Base-by-base conservation (phyloP, 2,797 vertebrate genomes). In the Glossophaga mutica region DNA sequence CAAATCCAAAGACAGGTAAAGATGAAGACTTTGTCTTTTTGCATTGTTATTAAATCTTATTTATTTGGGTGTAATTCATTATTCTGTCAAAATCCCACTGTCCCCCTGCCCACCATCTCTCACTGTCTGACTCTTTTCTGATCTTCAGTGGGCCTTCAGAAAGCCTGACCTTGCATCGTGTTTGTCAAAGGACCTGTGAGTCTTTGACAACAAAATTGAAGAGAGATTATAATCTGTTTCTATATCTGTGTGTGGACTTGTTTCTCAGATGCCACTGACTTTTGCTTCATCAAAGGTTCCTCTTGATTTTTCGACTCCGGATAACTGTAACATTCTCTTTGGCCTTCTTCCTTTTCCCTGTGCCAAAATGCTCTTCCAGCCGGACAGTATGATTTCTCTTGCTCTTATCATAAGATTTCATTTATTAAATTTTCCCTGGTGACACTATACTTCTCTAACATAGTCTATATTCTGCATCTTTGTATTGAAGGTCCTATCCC, bases 1-100 rank as follows among this genome's bases (percentile, higher is more conserved):
- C 94, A 96, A 96, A 96, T 87, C 95, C 90, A 71, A 79, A 70
- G 90, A 97, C 88, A 98, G 87, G 97, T 95, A 95, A 97, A 96
- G 96, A 97, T 91, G 90, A 97, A 87, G 65, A 89, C 96, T 96
- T 94, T 92, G 90, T 87, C 92, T 97, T 95, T 88, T 91, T 83
- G 19, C 50, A 42, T 26, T 81, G 39, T 91, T 94, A 95, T 90
- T 97, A 95, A 96, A 89, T 95, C 92, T 89, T 96, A 94, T 97
- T 97, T 95, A 96, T 95, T 95, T 96, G 89, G 91, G 93, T 96
- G 95, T 83, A 94, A 87, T 96, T 96, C 76, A 89, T 95, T 21
- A 14, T 95, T 71, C 83, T 96, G 86, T 82, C 77, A 18, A 84
- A 96, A 73, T 91, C 48, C 52, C 46, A 34, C 57, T 1, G 0